Conservation (phyloP, 2,113 vertebrate species). For the Daboia siamensis region DNA sequence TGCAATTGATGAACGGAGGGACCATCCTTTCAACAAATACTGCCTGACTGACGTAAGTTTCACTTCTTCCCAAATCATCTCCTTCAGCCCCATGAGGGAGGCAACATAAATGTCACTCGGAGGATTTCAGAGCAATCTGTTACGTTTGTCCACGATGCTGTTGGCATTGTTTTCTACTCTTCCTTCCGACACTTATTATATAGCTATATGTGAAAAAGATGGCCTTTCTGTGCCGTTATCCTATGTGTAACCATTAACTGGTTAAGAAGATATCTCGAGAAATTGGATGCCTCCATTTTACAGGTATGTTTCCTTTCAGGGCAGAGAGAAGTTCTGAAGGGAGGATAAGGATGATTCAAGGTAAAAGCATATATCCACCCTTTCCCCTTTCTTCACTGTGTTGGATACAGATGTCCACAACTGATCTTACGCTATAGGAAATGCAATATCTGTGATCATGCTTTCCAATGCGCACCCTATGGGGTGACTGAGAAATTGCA, state of each 20-base stretch:
- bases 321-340: neutral
- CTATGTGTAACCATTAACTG: neutral
- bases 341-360: neutral
- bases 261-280: neutral
- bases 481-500: neutral
- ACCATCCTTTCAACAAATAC: neutral
- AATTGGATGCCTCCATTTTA: neutral
- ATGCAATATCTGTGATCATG: neutral
- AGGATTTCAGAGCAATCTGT: neutral
- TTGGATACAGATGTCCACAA: neutral
- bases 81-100: neutral
- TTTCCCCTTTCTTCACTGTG: neutral
- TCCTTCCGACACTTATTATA: neutral
- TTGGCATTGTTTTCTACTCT: neutral
- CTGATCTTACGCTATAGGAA: no score
- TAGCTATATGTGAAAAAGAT: neutral
- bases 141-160: neutral
- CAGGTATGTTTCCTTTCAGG: neutral
- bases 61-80: neutral
- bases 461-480: neutral
- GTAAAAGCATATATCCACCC: neutral
- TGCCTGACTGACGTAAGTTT: neutral
- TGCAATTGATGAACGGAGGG: neutral
- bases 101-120: neutral
- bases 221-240: neutral